These are phyloP conservation scores for Perizoma flavofasciatum DNA, from an alignment of 2,888 invertebrate species.

Conservation along the genomic window DNA sequence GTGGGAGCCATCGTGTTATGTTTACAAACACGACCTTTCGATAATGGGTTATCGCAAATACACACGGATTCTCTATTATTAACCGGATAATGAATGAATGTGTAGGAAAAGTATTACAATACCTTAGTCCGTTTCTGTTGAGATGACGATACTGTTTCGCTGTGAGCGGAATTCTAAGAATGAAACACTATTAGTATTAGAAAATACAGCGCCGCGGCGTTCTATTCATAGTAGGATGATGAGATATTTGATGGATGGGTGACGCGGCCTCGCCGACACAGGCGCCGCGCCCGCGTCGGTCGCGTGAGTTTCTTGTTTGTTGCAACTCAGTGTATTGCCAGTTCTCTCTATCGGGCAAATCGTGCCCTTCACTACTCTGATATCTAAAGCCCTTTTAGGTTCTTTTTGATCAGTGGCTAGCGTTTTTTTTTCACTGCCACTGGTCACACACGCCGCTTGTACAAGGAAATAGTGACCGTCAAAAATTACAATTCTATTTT, in stretches of 20 bases:
- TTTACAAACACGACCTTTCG: slow-evolving; percentile 70
- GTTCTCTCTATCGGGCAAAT: no score
- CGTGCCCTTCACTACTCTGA: no score
- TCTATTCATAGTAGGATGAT: slow-evolving; percentile 77
- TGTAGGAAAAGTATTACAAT: slow-evolving; percentile 48
- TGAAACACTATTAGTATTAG: slow-evolving; percentile 58
- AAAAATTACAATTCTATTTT: no score
- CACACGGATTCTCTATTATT: slow-evolving; percentile 56
- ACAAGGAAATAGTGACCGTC: no score
- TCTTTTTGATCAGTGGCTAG: no score
- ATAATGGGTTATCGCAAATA: slow-evolving; percentile 67
- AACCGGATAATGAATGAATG: slow-evolving; percentile 60
- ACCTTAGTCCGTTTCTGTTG: slow-evolving; percentile 46
- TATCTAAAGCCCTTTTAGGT: neutral
- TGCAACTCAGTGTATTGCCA: slow-evolving; percentile 26
- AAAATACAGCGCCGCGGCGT: slow-evolving; percentile 49
- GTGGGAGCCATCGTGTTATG: slow-evolving; percentile 51
- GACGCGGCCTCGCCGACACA: slow-evolving; percentile 70
- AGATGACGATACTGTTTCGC: slow-evolving; percentile 66
- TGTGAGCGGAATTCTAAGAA: slow-evolving; percentile 71
- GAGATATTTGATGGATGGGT: slow-evolving; percentile 76
- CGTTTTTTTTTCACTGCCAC: no score
- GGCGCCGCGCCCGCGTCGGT: no score
- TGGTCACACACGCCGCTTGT: no score
- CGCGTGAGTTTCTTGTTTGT: slow-evolving; percentile 32